phyloP scores from a whole-genome alignment of 2,113 vertebrate species.

The Calypte anna region DNA sequence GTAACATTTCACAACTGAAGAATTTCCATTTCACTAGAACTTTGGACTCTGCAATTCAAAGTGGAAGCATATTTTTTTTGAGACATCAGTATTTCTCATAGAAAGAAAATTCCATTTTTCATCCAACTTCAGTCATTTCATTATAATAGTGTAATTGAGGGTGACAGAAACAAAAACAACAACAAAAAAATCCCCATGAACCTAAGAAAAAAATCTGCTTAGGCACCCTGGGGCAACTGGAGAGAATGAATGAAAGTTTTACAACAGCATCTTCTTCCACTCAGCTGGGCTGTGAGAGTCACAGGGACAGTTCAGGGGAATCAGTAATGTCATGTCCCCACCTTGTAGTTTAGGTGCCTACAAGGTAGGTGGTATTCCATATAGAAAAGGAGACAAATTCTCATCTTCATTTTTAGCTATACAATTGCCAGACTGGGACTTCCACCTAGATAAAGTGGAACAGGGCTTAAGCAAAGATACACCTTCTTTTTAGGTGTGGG shows the following conservation, averaged over 20 bases:
- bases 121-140: not conserved
- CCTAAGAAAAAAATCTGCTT: not conserved
- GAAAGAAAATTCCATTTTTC: not conserved
- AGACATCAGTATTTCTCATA: not conserved
- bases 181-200: not conserved
- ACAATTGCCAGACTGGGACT: not conserved
- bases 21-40: conserved; percentile 37
- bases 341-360: not conserved
- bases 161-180: not conserved
- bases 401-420: not conserved
- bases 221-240: not conserved
- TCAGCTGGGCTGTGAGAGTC: not conserved
- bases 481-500: not conserved
- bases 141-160: conserved; percentile 6
- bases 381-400: not conserved
- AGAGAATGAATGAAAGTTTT: not conserved
- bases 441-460: not conserved
- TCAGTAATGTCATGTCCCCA: not conserved
- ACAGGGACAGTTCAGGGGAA: not conserved
- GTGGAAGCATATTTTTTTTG: not conserved
- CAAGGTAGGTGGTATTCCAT: not conserved
- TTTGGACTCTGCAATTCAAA: conserved; percentile 36
- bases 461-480: not conserved
- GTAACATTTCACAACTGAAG: conserved; percentile 33
- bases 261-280: not conserved